Evolutionary conservation across 2,797 vertebrate species (phyloP).

Genomic region (Valencia hispanica): DNA sequence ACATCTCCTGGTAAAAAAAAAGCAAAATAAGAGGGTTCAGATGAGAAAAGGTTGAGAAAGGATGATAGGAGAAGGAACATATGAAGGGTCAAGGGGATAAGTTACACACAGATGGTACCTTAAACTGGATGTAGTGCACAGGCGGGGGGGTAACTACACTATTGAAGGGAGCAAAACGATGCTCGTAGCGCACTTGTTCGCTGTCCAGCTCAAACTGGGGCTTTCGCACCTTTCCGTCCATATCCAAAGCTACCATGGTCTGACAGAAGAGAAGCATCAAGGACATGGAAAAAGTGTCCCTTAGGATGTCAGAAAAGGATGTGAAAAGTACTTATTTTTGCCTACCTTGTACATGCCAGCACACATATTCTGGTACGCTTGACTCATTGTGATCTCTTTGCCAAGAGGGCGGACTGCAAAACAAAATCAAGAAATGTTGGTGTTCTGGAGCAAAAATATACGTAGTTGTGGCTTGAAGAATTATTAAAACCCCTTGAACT

Average conservation of each 20-base stretch:
- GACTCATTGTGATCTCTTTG: constrained; percentile 98
- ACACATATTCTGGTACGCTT: constrained; percentile 99
- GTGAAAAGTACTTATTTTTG: background rate
- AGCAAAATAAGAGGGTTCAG: background rate
- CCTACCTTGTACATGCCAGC: constrained; percentile 99
- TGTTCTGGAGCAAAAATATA: background rate
- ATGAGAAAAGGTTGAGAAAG: background rate
- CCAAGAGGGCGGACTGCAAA: constrained; percentile 92
- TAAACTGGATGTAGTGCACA: constrained; percentile 98
- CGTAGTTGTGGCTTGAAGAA: background rate
- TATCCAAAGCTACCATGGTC: constrained; percentile 99
- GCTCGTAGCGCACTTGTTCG: constrained; percentile 97
- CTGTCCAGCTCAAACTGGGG: constrained; percentile 98
- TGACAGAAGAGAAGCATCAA: constrained; percentile 55
- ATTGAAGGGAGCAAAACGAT: constrained; percentile 98
- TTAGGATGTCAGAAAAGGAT: background rate
- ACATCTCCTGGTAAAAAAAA: constrained; percentile 90
- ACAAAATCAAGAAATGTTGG: constrained; percentile 26
- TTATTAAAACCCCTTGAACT: background rate
- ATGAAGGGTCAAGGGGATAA: background rate
- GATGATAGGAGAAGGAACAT: background rate
- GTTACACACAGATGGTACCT: constrained; percentile 78
- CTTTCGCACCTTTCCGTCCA: constrained; percentile 97
- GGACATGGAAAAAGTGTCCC: background rate
- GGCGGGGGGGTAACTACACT: constrained; percentile 97